Evolutionary conservation across 2,113 vertebrate genomes (phyloP).

Genomic region (Nerophis ophidion): DNA sequence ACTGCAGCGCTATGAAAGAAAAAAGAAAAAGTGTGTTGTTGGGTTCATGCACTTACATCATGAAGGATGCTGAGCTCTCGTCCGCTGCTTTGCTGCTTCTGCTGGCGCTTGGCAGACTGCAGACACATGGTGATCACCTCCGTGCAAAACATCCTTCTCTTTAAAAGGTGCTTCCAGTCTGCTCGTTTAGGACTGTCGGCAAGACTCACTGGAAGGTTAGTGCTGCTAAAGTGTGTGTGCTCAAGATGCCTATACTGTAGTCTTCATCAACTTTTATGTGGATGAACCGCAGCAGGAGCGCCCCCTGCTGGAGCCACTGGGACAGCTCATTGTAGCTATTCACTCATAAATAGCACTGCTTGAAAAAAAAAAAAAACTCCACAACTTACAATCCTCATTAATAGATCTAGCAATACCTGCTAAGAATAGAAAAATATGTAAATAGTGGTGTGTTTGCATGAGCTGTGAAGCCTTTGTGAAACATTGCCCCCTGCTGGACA

Average conservation of each 20-base stretch:
- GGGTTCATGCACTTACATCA: conserved; percentile 66
- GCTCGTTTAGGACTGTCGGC: not conserved
- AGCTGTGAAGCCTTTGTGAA: not conserved
- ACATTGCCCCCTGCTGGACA: not conserved
- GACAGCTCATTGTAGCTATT: too few species aligned
- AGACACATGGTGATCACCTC: conserved; percentile 80
- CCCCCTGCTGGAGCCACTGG: too few species aligned
- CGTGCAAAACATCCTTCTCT: conserved; percentile 70
- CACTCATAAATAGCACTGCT: too few species aligned
- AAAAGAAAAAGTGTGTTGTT: not conserved
- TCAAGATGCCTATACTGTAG: too few species aligned
- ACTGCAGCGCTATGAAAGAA: not conserved
- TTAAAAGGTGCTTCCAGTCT: not conserved
- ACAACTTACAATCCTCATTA: too few species aligned
- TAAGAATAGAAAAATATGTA: too few species aligned
- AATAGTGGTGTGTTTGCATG: too few species aligned
- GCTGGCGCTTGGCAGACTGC: conserved; percentile 72
- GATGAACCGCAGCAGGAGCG: too few species aligned
- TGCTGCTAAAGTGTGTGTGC: too few species aligned
- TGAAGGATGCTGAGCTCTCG: conserved; percentile 73
- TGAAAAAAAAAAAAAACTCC: too few species aligned
- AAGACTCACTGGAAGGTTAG: not conserved
- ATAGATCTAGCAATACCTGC: too few species aligned
- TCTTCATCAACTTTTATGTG: too few species aligned
- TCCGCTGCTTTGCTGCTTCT: conserved; percentile 46